Evolutionary conservation across 2,888 invertebrate genomes (phyloP).

Genomic region (Pyrgus malvae): DNA sequence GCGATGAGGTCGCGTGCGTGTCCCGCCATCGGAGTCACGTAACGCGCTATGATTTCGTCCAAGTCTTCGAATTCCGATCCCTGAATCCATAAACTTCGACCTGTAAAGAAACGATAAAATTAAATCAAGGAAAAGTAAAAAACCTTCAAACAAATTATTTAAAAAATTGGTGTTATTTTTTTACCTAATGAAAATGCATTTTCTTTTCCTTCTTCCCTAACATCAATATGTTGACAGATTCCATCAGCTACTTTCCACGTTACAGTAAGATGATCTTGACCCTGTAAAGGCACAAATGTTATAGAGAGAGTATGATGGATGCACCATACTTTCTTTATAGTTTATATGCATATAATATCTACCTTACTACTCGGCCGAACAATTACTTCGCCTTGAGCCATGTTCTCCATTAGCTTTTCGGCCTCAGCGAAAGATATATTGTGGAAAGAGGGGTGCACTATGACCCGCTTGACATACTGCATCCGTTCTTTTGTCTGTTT

Average conservation of each 20-base stretch:
- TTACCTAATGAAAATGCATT: constrained; percentile 97
- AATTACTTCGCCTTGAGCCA: constrained; percentile 98
- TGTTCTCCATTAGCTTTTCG: constrained; percentile 92
- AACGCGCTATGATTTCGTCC: constrained; percentile 98
- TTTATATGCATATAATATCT: constrained; percentile 24
- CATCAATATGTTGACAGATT: constrained; percentile 97
- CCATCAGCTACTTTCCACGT: constrained; percentile 99
- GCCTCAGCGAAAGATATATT: constrained; percentile 97
- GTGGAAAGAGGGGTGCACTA: constrained; percentile 98
- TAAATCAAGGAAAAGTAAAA: too few relatives aligned
- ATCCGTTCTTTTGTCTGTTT: constrained; percentile 91
- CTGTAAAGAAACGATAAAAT: constrained; percentile 39
- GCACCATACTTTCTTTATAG: neutral
- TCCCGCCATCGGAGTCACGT: constrained; percentile 98
- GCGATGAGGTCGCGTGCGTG: constrained; percentile 94
- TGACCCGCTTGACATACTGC: constrained; percentile 96
- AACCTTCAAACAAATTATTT: too few relatives aligned
- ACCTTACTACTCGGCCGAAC: constrained; percentile 97
- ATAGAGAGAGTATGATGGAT: neutral
- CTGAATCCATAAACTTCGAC: constrained; percentile 90
- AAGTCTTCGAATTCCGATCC: constrained; percentile 98
- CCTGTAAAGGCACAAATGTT: constrained; percentile 64
- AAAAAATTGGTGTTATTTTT: too few relatives aligned
- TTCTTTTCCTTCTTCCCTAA: constrained; percentile 97
- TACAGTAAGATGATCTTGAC: constrained; percentile 96